phyloP scores from a whole-genome alignment of 2,113 vertebrate genomes.

The Odocoileus virginianus region DNA sequence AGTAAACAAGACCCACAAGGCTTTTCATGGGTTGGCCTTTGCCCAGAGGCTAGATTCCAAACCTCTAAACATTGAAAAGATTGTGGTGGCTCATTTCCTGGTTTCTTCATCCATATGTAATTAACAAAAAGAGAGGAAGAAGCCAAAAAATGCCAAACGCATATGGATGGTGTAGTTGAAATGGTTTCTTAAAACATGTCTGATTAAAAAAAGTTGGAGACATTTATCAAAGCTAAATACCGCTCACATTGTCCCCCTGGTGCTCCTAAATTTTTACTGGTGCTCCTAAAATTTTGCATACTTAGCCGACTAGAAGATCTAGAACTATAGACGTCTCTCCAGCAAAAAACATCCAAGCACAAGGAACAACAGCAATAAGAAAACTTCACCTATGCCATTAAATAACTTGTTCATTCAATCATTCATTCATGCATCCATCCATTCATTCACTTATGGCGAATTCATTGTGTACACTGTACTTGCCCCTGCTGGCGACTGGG shows the following conservation, averaged over 20 bases:
- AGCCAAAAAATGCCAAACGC: neutral
- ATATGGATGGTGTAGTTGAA: neutral
- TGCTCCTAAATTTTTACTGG: neutral
- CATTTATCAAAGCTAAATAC: neutral
- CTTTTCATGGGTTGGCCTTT: neutral
- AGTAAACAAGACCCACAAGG: slow-evolving; percentile 38
- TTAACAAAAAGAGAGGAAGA: neutral
- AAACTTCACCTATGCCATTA: neutral
- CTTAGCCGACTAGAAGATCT: neutral
- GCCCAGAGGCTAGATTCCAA: neutral
- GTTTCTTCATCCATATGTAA: neutral
- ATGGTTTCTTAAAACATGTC: neutral
- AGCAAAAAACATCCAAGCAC: neutral
- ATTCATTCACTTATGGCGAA: neutral
- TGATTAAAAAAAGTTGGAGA: neutral
- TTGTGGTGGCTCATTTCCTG: neutral
- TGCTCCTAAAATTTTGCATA: neutral
- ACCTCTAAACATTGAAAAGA: neutral
- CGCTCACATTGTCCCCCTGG: neutral
- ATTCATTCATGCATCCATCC: neutral
- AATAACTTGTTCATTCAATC: neutral
- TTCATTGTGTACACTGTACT: neutral
- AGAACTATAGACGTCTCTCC: neutral
- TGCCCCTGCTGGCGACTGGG: neutral
- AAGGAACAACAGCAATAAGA: neutral